Percentiles rank a stretch among this genome's conserved stretches.
Conservation (phyloP, 2,888 invertebrate genomes). For the Diaprepes abbreviatus region DNA sequence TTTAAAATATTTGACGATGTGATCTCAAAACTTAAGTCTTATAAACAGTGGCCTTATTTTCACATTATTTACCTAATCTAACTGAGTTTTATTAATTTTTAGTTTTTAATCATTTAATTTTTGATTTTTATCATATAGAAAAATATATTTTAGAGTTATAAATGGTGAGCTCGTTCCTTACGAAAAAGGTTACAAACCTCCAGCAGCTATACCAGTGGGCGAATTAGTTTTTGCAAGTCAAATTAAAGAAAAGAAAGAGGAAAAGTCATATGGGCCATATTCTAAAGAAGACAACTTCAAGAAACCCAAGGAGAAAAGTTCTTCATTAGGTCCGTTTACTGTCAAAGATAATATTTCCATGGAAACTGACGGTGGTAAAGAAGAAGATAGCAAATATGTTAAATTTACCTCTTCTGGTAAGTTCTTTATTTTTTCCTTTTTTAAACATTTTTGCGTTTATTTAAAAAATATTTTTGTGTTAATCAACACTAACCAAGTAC, state of each 20-base stretch:
- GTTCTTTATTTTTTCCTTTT: background rate
- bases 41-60: no score
- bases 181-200: conserved; percentile 77
- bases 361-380: conserved; percentile 50
- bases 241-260: conserved; percentile 49
- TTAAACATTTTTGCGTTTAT: no score
- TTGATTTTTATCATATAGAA: no score
- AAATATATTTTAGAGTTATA: conserved; percentile 73
- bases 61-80: no score
- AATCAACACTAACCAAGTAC: no score
- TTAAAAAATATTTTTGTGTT: no score
- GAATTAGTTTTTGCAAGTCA: conserved; percentile 70
- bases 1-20: no score
- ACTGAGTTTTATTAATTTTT: no score
- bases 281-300: conserved; percentile 74
- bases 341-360: conserved; percentile 70
- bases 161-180: conserved; percentile 86
- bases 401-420: conserved; percentile 55
- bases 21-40: no score
- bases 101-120: no score
- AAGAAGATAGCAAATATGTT: conserved; percentile 42
- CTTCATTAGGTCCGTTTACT: conserved; percentile 71
- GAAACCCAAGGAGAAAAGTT: conserved; percentile 58
- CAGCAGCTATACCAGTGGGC: conserved; percentile 73
- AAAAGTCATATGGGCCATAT: conserved; percentile 71